Evolutionary conservation across 2,113 vertebrate species (phyloP).

Genomic region (Pelecanoides urinatrix): DNA sequence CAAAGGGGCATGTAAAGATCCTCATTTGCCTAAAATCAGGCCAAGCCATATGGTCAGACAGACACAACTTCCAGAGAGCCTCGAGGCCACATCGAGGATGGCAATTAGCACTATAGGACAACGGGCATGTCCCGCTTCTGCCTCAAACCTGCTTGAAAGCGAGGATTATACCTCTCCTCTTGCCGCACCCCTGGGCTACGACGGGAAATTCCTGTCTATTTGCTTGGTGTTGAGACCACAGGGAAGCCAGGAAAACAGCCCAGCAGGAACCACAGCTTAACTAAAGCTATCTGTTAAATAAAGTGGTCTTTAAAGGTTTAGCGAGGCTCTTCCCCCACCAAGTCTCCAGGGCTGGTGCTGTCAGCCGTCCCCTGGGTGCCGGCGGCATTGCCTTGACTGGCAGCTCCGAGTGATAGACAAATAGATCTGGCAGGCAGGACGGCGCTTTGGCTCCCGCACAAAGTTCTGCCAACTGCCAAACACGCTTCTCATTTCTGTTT

Average conservation of each 20-base stretch:
- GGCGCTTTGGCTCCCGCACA: not conserved
- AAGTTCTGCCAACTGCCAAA: not conserved
- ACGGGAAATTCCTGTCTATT: not conserved
- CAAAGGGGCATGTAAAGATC: not conserved
- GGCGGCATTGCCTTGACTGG: not conserved
- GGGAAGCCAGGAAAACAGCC: constrained; percentile 33
- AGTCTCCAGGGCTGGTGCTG: not conserved
- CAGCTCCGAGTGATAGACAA: not conserved
- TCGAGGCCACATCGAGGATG: accelerated
- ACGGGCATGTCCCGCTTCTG: accelerated
- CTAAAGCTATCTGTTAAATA: constrained; percentile 29
- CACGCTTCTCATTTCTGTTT: not conserved
- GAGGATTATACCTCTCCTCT: not conserved
- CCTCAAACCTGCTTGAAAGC: not conserved
- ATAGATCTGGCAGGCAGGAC: not conserved
- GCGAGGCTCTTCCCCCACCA: not conserved
- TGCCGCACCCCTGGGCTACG: accelerated
- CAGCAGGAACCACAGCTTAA: constrained; percentile 41
- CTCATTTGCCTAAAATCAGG: not conserved
- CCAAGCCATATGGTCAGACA: not conserved
- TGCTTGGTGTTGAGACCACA: not conserved
- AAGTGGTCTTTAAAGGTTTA: constrained; percentile 53
- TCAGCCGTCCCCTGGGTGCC: not conserved
- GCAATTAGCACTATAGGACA: not conserved
- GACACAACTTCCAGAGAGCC: not conserved